Conservation (phyloP, 2,888 invertebrate species). For the Leptopilina myrica region DNA sequence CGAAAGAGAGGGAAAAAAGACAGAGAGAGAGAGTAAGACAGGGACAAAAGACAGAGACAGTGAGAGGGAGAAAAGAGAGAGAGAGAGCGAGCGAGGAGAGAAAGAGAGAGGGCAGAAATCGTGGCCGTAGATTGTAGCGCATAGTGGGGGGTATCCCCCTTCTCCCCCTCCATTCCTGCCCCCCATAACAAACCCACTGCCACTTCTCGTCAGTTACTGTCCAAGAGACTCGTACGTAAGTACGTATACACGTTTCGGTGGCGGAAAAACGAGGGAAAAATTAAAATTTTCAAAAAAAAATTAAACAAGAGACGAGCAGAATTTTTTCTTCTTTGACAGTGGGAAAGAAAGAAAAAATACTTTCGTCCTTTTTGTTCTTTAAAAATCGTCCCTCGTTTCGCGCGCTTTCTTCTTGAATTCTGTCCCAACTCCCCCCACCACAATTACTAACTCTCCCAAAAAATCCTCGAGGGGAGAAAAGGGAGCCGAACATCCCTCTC, state of each 20-base stretch:
- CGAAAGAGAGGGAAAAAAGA: constrained; percentile 37
- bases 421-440: not conserved
- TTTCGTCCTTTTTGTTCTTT: too few relatives aligned
- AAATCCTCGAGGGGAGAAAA: too few relatives aligned
- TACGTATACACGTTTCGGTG: constrained; percentile 47
- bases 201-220: constrained; percentile 65
- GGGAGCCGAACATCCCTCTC: too few relatives aligned
- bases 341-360: too few relatives aligned
- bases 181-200: constrained; percentile 59
- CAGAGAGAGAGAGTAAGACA: not conserved
- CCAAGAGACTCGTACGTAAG: constrained; percentile 58
- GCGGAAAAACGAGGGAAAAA: constrained; percentile 41
- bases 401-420: too few relatives aligned
- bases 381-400: too few relatives aligned
- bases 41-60: constrained; percentile 36
- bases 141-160: constrained; percentile 47
- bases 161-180: constrained; percentile 52
- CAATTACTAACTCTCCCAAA: too few relatives aligned
- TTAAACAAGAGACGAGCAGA: not conserved
- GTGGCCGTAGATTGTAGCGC: constrained; percentile 24
- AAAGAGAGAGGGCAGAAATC: constrained; percentile 34
- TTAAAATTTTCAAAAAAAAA: constrained; percentile 22
- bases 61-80: constrained; percentile 40
- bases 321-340: too few relatives aligned
- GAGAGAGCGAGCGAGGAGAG: constrained; percentile 33